Evolutionary conservation across 2,113 vertebrate species (phyloP).

Genomic region (Microcebus tavaratra): DNA sequence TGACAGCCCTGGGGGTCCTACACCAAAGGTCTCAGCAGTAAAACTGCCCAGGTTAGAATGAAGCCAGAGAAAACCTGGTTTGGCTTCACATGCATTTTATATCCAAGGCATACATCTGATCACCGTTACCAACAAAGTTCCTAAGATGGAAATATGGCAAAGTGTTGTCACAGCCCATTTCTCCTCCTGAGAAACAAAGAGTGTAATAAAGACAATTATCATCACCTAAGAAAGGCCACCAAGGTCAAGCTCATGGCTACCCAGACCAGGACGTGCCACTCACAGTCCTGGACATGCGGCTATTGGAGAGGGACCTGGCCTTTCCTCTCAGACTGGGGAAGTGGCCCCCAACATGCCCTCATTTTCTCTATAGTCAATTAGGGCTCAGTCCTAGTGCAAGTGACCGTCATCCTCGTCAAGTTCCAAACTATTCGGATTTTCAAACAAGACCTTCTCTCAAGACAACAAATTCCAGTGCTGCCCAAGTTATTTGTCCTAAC

Average conservation of each 20-base stretch:
- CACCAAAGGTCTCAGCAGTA: not conserved
- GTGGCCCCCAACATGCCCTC: not conserved
- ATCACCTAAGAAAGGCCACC: not conserved
- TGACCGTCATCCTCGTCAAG: accelerated
- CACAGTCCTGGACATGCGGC: not conserved
- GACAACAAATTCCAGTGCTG: not conserved
- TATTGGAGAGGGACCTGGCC: not conserved
- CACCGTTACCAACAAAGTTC: not conserved
- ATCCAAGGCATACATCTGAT: not conserved
- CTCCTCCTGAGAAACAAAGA: not conserved
- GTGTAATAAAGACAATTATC: not conserved
- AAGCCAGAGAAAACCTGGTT: not conserved
- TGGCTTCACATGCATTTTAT: not conserved
- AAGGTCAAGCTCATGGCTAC: accelerated
- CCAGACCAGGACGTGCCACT: not conserved
- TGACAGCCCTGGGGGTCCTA: not conserved
- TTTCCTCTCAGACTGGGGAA: not conserved
- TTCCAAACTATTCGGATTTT: not conserved
- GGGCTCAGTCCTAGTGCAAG: not conserved
- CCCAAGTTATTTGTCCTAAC: not conserved
- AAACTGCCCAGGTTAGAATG: not conserved
- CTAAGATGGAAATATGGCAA: not conserved
- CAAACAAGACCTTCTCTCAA: not conserved
- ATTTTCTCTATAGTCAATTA: not conserved
- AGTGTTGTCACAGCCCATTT: not conserved